Evolutionary conservation across 2,797 vertebrate genomes (phyloP).

Genomic region (Parauchenoglanis punctatus): DNA sequence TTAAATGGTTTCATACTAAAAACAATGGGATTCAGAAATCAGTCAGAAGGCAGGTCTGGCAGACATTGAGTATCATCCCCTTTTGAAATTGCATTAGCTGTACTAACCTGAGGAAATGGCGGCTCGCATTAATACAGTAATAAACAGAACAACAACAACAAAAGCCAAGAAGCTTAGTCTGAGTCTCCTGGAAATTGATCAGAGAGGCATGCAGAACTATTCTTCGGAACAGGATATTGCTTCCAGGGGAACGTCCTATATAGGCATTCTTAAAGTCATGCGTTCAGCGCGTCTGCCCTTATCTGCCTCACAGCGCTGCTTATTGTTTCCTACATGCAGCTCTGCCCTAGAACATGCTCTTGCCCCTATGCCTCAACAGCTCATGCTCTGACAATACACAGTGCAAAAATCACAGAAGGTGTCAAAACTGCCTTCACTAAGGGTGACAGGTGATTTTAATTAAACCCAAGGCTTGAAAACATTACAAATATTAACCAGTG

Average conservation of each 20-base stretch:
- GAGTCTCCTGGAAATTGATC: slow-evolving; percentile 1
- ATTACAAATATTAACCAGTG: background rate
- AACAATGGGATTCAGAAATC: slow-evolving; percentile 47
- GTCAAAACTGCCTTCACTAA: background rate
- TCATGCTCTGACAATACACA: background rate
- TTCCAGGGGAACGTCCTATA: background rate
- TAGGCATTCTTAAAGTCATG: background rate
- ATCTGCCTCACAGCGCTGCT: background rate
- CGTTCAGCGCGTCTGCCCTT: background rate
- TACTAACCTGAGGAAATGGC: slow-evolving; percentile 40
- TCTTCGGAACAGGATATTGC: background rate
- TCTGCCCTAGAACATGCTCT: background rate
- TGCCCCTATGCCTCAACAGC: background rate
- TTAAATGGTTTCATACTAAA: slow-evolving; percentile 48
- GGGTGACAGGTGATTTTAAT: background rate
- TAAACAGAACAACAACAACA: slow-evolving; percentile 37
- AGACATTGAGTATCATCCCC: slow-evolving; percentile 32
- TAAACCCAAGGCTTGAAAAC: background rate
- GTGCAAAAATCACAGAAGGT: background rate
- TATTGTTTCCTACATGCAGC: background rate
- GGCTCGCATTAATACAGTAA: slow-evolving; percentile 38
- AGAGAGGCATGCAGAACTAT: background rate
- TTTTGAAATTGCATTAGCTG: slow-evolving; percentile 47
- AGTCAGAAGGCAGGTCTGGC: slow-evolving; percentile 47
- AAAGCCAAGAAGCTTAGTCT: slow-evolving; percentile 29